Base-by-base conservation (phyloP, 2,113 vertebrate genomes). In the Anseranas semipalmata region DNA sequence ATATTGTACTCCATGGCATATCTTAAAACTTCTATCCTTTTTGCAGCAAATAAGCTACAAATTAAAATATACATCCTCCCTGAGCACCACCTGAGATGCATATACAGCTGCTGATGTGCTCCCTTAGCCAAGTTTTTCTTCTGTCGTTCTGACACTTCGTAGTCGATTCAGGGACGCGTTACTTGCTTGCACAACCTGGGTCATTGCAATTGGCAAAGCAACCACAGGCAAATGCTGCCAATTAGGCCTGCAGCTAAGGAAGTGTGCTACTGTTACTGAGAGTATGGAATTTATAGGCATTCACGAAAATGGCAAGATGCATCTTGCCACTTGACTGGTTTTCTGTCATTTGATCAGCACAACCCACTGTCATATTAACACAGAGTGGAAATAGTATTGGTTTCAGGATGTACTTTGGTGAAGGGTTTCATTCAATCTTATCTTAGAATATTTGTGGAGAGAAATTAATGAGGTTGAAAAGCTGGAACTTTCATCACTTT, bases 31-130 rank as follows among this genome's bases (percentile, higher is more conserved):
- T 96, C 70, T 62, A n/a, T 88, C 81, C 62, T 7, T 78, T 92
- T 86, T 58, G 93, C 85, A 67, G 85, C 89, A 97, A 98, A 97
- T 94, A 78, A 95, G 73, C 86, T 96, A 46, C 96, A 92, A 91
- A 98, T 97, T 91, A 95, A 91, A 93, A 93, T 87, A 22, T 2
- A 3, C n/a, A 6, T 95, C 94, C 74, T 96, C 88, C 88, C 87
- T 83, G 94, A 78, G 82, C 85, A 93, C 89, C 93, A 89, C 85
- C 90, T 91, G 92, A 94, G 81, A 59, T 67, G 93, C 24, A 35
- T 58, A 35, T 48, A 18, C 45, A 87, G 72, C 79, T 91, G 66
- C 79, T 56, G 73, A 43, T 65, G 67, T n/a, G 62, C 55, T 90
- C 73, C n/a, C 56, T 71, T 32, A 87, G 80, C 85, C 88, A 62